These are phyloP conservation scores for Lophius americanus DNA, from an alignment of 2,797 vertebrate genomes.

Conservation along the genomic window DNA sequence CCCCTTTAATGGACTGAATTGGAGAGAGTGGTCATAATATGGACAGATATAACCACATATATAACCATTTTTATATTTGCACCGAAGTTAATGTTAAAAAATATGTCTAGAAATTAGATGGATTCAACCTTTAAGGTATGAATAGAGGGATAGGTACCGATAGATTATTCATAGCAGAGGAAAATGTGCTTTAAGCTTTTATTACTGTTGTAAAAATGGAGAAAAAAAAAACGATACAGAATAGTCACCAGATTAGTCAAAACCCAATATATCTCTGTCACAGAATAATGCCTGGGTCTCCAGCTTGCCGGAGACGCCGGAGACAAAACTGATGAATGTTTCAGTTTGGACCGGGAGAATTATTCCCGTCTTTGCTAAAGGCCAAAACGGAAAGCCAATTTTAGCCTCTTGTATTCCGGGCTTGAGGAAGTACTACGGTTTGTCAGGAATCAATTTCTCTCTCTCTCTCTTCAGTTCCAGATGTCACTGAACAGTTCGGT, in stretches of 20 bases:
- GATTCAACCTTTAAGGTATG: not conserved
- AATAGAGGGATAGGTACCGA: no score
- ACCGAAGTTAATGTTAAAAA: not conserved
- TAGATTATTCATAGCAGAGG: no score
- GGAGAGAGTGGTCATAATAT: not conserved
- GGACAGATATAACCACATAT: not conserved
- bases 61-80: not conserved
- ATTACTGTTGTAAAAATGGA: not conserved
- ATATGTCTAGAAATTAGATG: not conserved
- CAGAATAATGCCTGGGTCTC: slow-evolving; percentile 4
- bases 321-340: slow-evolving; percentile 12
- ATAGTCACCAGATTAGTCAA: not conserved
- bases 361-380: slow-evolving; percentile 27
- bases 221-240: not conserved
- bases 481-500: slow-evolving; percentile 88
- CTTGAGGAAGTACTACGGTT: slow-evolving; percentile 15
- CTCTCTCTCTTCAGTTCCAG: slow-evolving; percentile 79
- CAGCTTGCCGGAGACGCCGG: no score
- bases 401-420: slow-evolving; percentile 18
- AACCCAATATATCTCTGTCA: slow-evolving; percentile 5
- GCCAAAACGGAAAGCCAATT: slow-evolving; percentile 26
- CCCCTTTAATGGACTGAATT: not conserved
- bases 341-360: slow-evolving; percentile 28
- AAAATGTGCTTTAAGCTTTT: no score
- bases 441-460: slow-evolving; percentile 25